Evolutionary conservation across 1,140 invertebrate genomes (phyloP), one percentile per base, ranked within the genome.

Genomic region (Heliconius hewitsoni): DNA sequence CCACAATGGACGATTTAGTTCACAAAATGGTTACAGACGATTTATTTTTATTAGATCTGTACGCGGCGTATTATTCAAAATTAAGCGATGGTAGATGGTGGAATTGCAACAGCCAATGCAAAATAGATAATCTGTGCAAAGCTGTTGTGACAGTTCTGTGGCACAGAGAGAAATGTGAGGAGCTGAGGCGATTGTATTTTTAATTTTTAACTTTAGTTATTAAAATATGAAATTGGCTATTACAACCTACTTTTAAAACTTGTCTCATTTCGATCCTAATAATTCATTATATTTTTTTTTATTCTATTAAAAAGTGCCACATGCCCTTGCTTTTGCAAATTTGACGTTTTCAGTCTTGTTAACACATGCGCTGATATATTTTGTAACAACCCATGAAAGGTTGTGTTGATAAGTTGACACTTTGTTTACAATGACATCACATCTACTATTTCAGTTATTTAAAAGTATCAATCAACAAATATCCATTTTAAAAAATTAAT

Each of bases 101-200:
- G 1, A 87, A 87, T 8, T 97, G 96, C 79, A 90, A 96, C 85
- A 85, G 90, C 27, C 82, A 90, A 19, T 97, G 97, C 80, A 94
- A 96, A 81, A 93, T 95, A 55, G 89, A 95, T 39, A 94, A 95
- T 50, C 78, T 97, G 3, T 97, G 96, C 81, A 93, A 90, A 73
- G 95, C 96, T 57, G 95, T 96, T 8, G 95, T 95, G 0, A 96
- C 95, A 27, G 93, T 95, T 27, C 89, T 95, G 27, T 95, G 95
- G 80, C 94, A 96, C 74, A 85, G 91, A 8, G 86, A 86, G 73
- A 95, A 95, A 72, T 97, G 96, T 83, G 90, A 96, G n/a, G 92
- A 95, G 84, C 87, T 96, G 0, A 84, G 85, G 50, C 60, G 82
- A 2, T 73, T 91, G 34, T 89, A 71, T 76, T 80, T 66, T 66